Base-by-base conservation (phyloP, 2,797 vertebrate genomes). In the Lagorchestes hirsutus region DNA sequence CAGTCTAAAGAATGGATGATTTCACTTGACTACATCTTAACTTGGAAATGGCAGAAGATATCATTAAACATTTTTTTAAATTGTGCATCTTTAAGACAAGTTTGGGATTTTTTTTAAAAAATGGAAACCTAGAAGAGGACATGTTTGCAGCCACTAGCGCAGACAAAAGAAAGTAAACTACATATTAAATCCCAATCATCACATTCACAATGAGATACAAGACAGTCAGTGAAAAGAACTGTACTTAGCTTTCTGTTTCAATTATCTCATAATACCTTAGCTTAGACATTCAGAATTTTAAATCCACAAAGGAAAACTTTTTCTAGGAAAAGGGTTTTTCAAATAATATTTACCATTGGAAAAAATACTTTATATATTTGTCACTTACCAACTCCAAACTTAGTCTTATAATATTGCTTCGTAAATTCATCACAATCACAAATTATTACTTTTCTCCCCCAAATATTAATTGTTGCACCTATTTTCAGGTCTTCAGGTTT, bases 371-470 rank as follows among this genome's bases (percentile, higher is more conserved):
- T 46, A 27, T 4, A 94, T 94, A 97, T 28, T 24, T 57, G 94
- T 93, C 95, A 98, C 99, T 99, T 98, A 99, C 99, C 99, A 12
- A 99, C 98, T 98, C 99, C 99, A 1, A 99, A 99, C 98, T 99
- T 99, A 97, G 98, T 98, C 97, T 98, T 99, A 98, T 99, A 99
- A 98, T 99, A 99, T 96, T 98, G 98, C 98, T 99, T 99, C 74
- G 99, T 99, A 98, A 99, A 99, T 97, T 99, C 98, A 98, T 99
- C 99, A 97, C 99, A 99, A 98, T 99, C 99, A 90, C 99, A 98
- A 96, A 99, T 97, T n/a, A 99, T 92, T 62, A 99, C 97, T 93
- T 97, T 99, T 95, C 99, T 99, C 98, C 99, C 99, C 99, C 99
- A 99, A 92, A 99, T 99, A 87, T 99, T 99, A 98, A 99, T 98